Evolutionary conservation across 2,888 invertebrate species (phyloP), one percentile per base, ranked within the genome.

Genomic region (Aproaerema taeniolella): DNA sequence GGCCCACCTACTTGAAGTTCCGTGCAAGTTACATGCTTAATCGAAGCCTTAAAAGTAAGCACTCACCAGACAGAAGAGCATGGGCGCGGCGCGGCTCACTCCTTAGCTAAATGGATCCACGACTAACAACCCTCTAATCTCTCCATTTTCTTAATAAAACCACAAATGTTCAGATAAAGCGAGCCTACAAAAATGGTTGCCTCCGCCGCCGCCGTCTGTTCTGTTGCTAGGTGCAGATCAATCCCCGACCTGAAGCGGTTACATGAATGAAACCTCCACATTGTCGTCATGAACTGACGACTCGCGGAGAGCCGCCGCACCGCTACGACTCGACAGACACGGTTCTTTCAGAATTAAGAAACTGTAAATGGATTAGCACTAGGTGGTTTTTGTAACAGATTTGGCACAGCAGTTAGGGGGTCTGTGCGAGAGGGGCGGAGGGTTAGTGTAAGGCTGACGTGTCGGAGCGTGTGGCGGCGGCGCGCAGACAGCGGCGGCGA

Each of bases 41-140:
- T n/a, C 60, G 82, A 85, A 83, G 73, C 81, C 85, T 82, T 85
- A 86, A 61, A 76, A 77, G 62, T 67, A 83, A 86, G 60, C 70
- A 86, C 85, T 86, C 72, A 85, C 85, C 85, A 75, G 74, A 71
- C 73, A 72, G 70, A 71, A 67, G 77, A 66, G 74, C 85, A 86
- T 86, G 83, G 85, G 85, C 85, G 85, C 85, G 81, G 82, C 82
- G 79, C 81, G 67, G 58, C 67, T 67, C 76, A 76, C 73, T 78
- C 71, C 73, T 68, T 70, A 67, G 72, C 75, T 80, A 79, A 77
- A 78, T 74, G 55, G 72, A 78, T 77, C 75, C 78, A 74, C 73
- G 70, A 72, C 68, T 64, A 72, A 67, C 67, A 67, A 60, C 67
- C 63, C 66, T 67, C 60, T 55, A 66, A 60, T 70, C 57, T 70